phyloP scores from a whole-genome alignment of 2,888 invertebrate genomes.

The Phyllotreta cruciferae region DNA sequence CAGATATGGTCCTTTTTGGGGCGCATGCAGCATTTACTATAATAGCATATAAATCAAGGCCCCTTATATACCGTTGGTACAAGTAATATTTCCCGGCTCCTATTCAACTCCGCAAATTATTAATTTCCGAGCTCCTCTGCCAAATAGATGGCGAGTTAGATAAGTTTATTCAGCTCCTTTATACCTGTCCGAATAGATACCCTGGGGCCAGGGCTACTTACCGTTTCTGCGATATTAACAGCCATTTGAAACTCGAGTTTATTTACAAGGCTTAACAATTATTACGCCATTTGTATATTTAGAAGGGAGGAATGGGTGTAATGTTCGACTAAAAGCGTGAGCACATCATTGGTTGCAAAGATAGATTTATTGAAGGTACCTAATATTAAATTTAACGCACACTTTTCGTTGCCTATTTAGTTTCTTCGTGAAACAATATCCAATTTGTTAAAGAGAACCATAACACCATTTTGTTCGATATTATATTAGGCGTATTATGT shows the following conservation, averaged over 20 bases:
- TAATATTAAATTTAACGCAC: background rate
- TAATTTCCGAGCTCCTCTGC: constrained; percentile 44
- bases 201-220: constrained; percentile 30
- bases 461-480: constrained; percentile 5
- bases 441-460: background rate
- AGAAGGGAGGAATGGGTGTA: too few relatives aligned
- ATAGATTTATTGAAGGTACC: too few relatives aligned
- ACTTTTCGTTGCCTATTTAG: background rate
- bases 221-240: constrained; percentile 29
- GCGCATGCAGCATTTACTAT: constrained; percentile 32
- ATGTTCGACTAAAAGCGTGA: too few relatives aligned
- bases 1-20: constrained; percentile 18
- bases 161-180: constrained; percentile 44
- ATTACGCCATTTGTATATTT: too few relatives aligned
- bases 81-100: constrained; percentile 36
- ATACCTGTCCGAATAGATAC: constrained; percentile 34
- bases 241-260: constrained; percentile 20
- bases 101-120: constrained; percentile 42
- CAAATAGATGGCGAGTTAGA: constrained; percentile 44
- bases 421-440: constrained; percentile 1
- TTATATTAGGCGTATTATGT: background rate
- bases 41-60: constrained; percentile 36
- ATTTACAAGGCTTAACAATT: constrained; percentile 7
- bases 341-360: too few relatives aligned
- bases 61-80: constrained; percentile 29